Evolutionary conservation across 2,113 vertebrate genomes (phyloP).

Genomic region (Numida meleagris): DNA sequence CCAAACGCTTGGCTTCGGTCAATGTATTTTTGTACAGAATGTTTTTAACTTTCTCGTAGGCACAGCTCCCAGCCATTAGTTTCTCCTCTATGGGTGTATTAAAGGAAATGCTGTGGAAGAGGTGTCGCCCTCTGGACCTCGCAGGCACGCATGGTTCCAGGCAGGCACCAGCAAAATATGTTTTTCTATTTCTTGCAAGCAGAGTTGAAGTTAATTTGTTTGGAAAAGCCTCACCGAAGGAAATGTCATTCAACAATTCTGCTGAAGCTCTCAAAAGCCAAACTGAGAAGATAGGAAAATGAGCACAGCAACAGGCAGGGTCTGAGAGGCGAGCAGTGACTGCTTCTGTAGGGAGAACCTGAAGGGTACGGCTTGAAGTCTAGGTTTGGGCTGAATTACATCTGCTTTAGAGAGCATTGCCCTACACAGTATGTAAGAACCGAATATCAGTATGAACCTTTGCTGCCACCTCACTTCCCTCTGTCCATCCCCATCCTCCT

Average conservation of each 20-base stretch:
- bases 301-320: background rate
- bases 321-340: background rate
- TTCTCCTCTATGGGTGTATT: background rate
- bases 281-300: background rate
- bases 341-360: background rate
- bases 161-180: constrained; percentile 12
- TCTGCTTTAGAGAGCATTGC: background rate
- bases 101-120: constrained; percentile 10
- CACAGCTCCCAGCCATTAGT: background rate
- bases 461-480: background rate
- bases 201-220: background rate
- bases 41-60: background rate
- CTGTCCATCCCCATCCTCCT: background rate
- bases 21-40: background rate
- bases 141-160: constrained; percentile 1
- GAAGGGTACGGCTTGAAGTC: background rate
- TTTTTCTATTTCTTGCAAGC: constrained; percentile 2
- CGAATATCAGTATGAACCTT: background rate
- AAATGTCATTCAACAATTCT: constrained; percentile 12
- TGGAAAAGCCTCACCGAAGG: background rate
- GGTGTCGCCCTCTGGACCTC: constrained; percentile 9
- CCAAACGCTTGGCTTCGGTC: background rate
- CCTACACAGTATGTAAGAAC: background rate
- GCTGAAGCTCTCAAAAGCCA: constrained; percentile 5
- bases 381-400: background rate